Base-by-base conservation (phyloP, 2,888 invertebrate genomes). In the Cataglyphis cursor region DNA sequence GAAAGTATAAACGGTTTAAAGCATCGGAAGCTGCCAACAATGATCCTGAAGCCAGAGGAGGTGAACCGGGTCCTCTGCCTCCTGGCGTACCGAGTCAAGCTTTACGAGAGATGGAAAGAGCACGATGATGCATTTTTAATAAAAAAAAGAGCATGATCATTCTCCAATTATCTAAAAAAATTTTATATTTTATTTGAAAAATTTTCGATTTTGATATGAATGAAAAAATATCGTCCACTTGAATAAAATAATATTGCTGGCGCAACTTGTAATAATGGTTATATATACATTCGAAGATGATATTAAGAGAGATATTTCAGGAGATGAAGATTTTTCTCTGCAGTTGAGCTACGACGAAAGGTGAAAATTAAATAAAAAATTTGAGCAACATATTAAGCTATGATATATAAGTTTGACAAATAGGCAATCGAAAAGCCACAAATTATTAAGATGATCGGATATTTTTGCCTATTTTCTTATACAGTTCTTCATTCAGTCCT, bases 1-100 rank as follows among this genome's bases (percentile, higher is more conserved):
- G 93, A 83, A 95, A 95, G 76, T 95, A 94, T 89, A 95, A 94
- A 86, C 92, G 95, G 74, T 94, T 93, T 90, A 92, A 92, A 88
- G 92, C 92, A 76, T 94, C 95, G 64, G 95, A 95, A 84, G 94
- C 95, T 1, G 92, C 90, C 24, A 92, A 78, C 82, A 91, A 90
- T 81, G 95, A 95, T 70, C 91, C 92, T 6, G 95, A 95, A 89
- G 94, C 93, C 3, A 86, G 93, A 28, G 90, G 87, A 35, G 92
- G 90, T 3, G 94, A 93, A 28, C 75, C 90, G 10, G 87, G 91
- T 12, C 87, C 92, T 12, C 84, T 93, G 48, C 93, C 94, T 3
- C 92, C 94, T 0, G 94, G 94, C 3, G 93, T 93, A 61, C 93
- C 94, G 44, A 93, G 92, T 82, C 93, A 93, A 75, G 90, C 92